Evolutionary conservation across 1,140 invertebrate genomes (phyloP).

Genomic region (Drosophila sp.): DNA sequence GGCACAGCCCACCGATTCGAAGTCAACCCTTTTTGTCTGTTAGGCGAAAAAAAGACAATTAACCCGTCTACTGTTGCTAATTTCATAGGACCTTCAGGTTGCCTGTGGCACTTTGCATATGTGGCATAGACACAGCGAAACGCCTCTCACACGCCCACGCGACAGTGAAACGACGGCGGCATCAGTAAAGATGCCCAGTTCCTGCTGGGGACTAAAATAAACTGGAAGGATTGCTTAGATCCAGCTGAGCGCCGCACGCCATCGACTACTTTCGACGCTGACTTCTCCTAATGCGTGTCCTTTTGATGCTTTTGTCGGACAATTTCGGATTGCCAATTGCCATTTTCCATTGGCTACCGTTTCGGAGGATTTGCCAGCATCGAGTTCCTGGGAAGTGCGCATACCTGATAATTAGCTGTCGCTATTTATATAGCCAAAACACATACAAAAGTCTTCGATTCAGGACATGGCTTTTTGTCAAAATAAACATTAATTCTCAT

Average conservation of each 20-base stretch:
- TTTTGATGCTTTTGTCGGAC: constrained; percentile 24
- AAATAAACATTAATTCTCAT: constrained; percentile 80
- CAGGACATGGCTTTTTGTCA: constrained; percentile 42
- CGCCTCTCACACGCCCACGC: constrained; percentile 67
- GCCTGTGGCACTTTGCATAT: constrained; percentile 53
- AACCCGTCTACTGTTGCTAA: constrained; percentile 82
- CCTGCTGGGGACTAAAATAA: constrained; percentile 50
- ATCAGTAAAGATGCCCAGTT: constrained; percentile 46
- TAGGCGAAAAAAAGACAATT: constrained; percentile 62
- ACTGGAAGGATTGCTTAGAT: constrained; percentile 21
- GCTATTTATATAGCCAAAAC: constrained; percentile 47
- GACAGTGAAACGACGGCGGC: constrained; percentile 38
- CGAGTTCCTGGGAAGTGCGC: constrained; percentile 26
- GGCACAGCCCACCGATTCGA: constrained; percentile 36
- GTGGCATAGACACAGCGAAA: constrained; percentile 48
- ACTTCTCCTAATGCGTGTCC: constrained; percentile 26
- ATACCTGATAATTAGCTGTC: constrained; percentile 68
- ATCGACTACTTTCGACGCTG: not conserved
- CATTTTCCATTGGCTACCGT: constrained; percentile 35
- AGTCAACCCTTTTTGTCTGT: constrained; percentile 39
- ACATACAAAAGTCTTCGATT: constrained; percentile 25
- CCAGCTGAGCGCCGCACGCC: constrained; percentile 54
- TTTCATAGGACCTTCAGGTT: constrained; percentile 61
- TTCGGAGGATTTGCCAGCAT: constrained; percentile 9
- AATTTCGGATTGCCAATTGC: no score